Evolutionary conservation across 2,888 invertebrate species (phyloP).

Genomic region (Eueremaeus valkanovi): DNA sequence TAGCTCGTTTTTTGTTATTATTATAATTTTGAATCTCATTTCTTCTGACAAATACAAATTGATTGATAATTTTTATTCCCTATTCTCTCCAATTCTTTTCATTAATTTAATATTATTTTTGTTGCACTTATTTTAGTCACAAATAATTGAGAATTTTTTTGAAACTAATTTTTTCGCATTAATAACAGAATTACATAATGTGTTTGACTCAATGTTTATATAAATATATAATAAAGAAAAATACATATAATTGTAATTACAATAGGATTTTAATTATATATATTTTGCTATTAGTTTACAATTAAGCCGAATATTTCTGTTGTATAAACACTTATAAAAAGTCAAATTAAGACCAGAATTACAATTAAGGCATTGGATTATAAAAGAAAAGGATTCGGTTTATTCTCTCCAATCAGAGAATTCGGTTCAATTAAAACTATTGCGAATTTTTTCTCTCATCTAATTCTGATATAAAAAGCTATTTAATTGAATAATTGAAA

Average conservation of each 20-base stretch:
- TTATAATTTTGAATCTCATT: too few species aligned
- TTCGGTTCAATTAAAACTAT: not conserved
- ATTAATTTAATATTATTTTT: not conserved
- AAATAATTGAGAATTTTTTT: not conserved
- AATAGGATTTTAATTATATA: not conserved
- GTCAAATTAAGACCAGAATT: not conserved
- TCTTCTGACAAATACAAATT: too few species aligned
- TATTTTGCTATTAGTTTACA: not conserved
- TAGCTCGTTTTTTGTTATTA: too few species aligned
- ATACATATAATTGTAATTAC: not conserved
- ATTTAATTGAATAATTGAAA: too few species aligned
- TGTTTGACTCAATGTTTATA: not conserved
- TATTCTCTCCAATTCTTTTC: not conserved
- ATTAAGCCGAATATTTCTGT: not conserved
- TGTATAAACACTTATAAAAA: not conserved
- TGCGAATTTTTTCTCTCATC: too few species aligned
- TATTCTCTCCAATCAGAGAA: not conserved
- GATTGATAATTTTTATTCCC: not conserved
- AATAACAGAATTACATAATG: not conserved
- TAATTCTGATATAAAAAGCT: too few species aligned
- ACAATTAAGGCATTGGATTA: not conserved
- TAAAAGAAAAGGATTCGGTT: not conserved
- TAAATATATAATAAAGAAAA: too few species aligned
- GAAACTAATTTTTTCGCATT: not conserved
- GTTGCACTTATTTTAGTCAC: slow-evolving; percentile 17